These are phyloP conservation scores for Sphaeramia orbicularis DNA, from an alignment of 2,797 vertebrate species.

Conservation along the genomic window DNA sequence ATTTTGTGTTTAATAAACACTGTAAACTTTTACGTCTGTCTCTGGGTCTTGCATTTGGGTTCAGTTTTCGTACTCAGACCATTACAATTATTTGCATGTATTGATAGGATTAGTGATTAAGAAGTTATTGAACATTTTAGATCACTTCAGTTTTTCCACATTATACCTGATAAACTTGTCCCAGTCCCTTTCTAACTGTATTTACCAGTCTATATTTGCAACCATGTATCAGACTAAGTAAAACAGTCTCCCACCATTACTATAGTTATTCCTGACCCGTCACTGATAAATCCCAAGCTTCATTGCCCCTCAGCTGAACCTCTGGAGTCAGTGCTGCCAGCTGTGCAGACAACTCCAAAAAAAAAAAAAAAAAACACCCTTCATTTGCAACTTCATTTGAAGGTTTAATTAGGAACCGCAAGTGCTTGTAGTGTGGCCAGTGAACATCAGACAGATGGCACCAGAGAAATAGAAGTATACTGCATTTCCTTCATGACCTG, in stretches of 20 bases:
- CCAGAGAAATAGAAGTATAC: constrained; percentile 39
- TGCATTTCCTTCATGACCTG: constrained; percentile 38
- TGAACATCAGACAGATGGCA: constrained; percentile 84
- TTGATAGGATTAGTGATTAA: no score
- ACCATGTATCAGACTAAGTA: neutral
- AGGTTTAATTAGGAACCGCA: constrained; percentile 95
- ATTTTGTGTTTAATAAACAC: no score
- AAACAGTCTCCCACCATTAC: constrained; percentile 2
- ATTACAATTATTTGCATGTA: no score
- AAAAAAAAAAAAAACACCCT: constrained; percentile 80
- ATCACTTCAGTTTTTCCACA: neutral
- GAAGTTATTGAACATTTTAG: no score
- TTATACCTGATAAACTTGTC: constrained; percentile 1
- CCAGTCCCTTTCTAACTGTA: no score
- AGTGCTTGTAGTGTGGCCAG: constrained; percentile 88
- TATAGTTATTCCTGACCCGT: constrained; percentile 42
- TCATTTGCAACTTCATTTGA: constrained; percentile 92
- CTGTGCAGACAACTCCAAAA: constrained; percentile 91
- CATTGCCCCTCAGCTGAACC: constrained; percentile 75
- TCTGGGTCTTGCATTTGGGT: no score
- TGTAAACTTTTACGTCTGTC: no score
- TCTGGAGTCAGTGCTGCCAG: constrained; percentile 79
- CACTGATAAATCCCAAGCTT: constrained; percentile 51
- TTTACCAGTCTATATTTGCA: neutral
- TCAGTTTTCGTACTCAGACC: no score